Evolutionary conservation across 2,797 vertebrate species (phyloP).

Genomic region (Rhinichthys osculus): DNA sequence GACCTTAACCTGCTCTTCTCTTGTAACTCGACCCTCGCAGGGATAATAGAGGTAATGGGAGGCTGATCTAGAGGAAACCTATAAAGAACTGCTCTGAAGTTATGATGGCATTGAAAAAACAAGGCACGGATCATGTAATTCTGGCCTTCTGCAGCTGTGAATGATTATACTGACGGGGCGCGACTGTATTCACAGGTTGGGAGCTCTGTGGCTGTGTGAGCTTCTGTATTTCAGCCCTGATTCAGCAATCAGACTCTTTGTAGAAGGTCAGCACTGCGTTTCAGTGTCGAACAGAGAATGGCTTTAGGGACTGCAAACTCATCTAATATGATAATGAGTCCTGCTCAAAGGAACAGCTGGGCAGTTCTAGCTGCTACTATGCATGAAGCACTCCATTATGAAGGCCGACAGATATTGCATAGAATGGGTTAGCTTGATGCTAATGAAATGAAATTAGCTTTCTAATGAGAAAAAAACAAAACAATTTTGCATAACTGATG

Average conservation of each 20-base stretch:
- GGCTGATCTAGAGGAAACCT: conserved; percentile 34
- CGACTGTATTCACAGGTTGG: conserved; percentile 31
- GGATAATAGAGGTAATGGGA: conserved; percentile 22
- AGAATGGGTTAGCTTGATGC: conserved; percentile 48
- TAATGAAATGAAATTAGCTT: conserved; percentile 45
- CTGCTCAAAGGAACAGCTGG: conserved; percentile 57
- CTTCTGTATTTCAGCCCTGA: conserved; percentile 78
- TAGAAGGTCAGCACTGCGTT: conserved; percentile 59
- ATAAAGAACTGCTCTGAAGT: conserved; percentile 2
- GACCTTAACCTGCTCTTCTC: conserved; percentile 33
- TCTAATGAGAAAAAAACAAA: conserved; percentile 3
- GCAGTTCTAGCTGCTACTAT: conserved; percentile 29
- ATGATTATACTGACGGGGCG: conserved; percentile 10
- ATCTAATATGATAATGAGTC: conserved; percentile 80
- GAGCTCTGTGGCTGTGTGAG: conserved; percentile 36
- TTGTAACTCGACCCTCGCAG: conserved; percentile 30
- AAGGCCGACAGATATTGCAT: conserved; percentile 3
- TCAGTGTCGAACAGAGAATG: conserved; percentile 74
- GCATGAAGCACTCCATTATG: conserved; percentile 5
- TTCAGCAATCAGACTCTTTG: conserved; percentile 80
- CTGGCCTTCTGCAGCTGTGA: conserved; percentile 18
- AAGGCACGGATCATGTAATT: conserved; percentile 13
- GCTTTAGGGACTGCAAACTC: conserved; percentile 82
- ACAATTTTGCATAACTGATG: conserved; percentile 5
- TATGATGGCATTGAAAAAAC: conserved; percentile 7